Percentiles rank a stretch among this genome's conserved stretches.
Evolutionary conservation across 2,113 vertebrate species (phyloP).

Genomic region (Embiotoca jacksoni): DNA sequence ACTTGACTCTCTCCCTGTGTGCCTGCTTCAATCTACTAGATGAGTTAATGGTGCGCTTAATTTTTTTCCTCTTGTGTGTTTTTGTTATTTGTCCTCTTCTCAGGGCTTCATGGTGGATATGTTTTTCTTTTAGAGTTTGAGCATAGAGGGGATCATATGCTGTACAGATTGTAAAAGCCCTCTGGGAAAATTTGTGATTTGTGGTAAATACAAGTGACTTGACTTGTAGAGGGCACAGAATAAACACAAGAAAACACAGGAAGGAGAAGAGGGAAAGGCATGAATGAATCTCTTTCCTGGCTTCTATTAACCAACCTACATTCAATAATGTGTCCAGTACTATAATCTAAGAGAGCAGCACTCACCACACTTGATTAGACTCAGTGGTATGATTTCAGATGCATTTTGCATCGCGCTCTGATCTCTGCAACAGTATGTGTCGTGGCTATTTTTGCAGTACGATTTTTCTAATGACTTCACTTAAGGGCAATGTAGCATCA

Average conservation of each 20-base stretch:
- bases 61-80: neutral
- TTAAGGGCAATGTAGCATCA: neutral
- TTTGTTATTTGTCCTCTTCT: neutral
- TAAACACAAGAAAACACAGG: neutral
- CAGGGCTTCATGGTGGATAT: neutral
- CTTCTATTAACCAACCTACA: neutral
- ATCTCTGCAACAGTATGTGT: neutral
- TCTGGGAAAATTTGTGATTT: neutral
- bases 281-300: neutral
- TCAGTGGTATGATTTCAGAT: no score
- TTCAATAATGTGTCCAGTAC: no score
- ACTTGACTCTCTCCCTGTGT: neutral
- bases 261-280: neutral
- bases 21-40: neutral
- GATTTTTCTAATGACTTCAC: neutral
- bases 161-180: neutral
- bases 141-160: neutral
- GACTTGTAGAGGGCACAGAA: neutral
- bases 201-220: neutral
- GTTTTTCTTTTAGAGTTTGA: neutral
- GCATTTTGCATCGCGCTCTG: no score
- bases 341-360: no score
- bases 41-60: neutral
- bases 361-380: no score
- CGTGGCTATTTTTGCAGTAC: neutral